Evolutionary conservation across 2,888 invertebrate species (phyloP), one percentile per base, ranked within the genome.

Genomic region (Sminthurinus aureus): DNA sequence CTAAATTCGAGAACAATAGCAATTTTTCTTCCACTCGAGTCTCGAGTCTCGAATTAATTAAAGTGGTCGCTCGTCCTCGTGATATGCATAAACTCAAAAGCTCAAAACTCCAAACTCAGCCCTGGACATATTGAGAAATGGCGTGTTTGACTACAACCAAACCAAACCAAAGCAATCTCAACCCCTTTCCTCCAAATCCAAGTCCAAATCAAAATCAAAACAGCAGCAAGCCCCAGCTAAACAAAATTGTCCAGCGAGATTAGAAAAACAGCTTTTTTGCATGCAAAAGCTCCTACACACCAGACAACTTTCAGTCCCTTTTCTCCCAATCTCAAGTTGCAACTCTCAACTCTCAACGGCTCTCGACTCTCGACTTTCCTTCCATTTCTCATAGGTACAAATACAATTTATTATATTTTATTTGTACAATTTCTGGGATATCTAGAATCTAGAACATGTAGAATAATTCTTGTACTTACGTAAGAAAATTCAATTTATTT

Each of bases 1-100:
- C 38, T 38, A 38, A 6, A 38, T 38, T 38, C 71, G 77, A 67
- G 78, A 78, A 78, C 77, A 78, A 78, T 69, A 69, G 78, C 85
- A 84, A 86, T 86, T 86, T 86, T 84, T 86, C 86, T 85, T 38
- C 85, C 84, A 85, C 38, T 38, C n/a, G n/a, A n/a, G n/a, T n/a
- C n/a, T n/a, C n/a, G n/a, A n/a, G n/a, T n/a, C 85, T 87, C 66
- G 84, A 87, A 87, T 87, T 87, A 87, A 87, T 87, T 87, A 85
- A 87, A 85, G 84, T 84, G 84, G 84, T 84, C 84, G 79, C 83
- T 83, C 80, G 85, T 85, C 38, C 38, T 38, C 38, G 3, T 38
- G 38, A 38, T 38, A 38, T 38, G 38, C 38, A 38, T 38, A 38
- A 38, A 38, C 38, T 38, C 38, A 38, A 38, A 38, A 38, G n/a